A percentile compares a stretch with the other conserved stretches of the same genome.
Conservation (phyloP, 92 coral and sea anemone species). For the Epizoanthus rinbou region DNA sequence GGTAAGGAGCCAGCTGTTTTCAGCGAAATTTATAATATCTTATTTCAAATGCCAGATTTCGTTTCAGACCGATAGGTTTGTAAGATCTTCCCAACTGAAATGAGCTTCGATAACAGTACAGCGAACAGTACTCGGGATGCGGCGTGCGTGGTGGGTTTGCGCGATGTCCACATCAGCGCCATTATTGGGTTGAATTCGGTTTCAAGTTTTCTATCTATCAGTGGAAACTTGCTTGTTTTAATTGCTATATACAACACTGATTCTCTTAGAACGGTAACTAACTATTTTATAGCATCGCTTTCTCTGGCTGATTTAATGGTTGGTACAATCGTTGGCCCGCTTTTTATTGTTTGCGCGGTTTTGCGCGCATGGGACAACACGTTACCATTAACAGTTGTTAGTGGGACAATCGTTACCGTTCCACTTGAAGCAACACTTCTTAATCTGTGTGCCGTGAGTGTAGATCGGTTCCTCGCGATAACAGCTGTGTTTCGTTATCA, state of each 20-base stretch:
- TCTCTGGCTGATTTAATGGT: constrained; percentile 22
- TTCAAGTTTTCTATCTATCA: constrained; percentile 22
- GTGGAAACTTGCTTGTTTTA: constrained; percentile 19
- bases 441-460: constrained; percentile 12
- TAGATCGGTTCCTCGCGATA: constrained; percentile 27
- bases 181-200: constrained; percentile 1
- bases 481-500: constrained; percentile 11
- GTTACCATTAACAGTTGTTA: neutral
- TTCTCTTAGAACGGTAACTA: constrained; percentile 20
- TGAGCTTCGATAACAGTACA: neutral
- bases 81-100: neutral
- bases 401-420: neutral
- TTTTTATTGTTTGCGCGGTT: neutral
- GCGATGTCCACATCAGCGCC: constrained; percentile 10
- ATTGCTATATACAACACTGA: constrained; percentile 13
- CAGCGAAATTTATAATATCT: neutral
- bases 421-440: constrained; percentile 10
- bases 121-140: neutral
- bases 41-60: too few species aligned
- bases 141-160: neutral
- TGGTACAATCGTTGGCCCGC: constrained; percentile 4
- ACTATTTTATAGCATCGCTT: neutral
- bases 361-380: neutral
- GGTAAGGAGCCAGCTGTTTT: constrained; percentile 7
- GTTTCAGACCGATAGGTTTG: neutral